Percentiles rank a stretch among this genome's conserved stretches.
These are phyloP conservation scores for Phaethon lepturus DNA, from an alignment of 2,113 vertebrate species.

Conservation along the genomic window DNA sequence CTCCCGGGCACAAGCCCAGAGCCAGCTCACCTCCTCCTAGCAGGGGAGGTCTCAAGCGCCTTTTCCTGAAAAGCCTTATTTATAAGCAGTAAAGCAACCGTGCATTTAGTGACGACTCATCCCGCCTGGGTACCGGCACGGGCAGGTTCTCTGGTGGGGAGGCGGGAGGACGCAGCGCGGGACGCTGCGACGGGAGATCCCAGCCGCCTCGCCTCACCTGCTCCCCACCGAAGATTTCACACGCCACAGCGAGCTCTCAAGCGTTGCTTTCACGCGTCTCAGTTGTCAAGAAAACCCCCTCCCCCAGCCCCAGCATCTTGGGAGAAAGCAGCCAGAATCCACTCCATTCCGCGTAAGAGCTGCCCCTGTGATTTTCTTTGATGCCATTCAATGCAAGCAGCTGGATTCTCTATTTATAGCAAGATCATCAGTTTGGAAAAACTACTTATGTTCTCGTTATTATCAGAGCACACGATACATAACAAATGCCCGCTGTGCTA, in stretches of 20 bases:
- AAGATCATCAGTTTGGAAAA: slow-evolving; percentile 47
- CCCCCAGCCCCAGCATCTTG: neutral
- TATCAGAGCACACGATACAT: slow-evolving; percentile 13
- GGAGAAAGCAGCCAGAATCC: slow-evolving; percentile 41
- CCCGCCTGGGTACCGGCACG: accelerated
- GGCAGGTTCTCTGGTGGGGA: neutral
- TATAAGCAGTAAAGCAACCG: neutral
- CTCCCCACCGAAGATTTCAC: neutral
- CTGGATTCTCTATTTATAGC: slow-evolving; percentile 71
- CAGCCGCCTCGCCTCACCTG: neutral
- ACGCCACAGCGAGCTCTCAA: accelerated
- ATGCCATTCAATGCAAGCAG: slow-evolving; percentile 59
- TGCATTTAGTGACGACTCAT: neutral
- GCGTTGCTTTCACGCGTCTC: neutral
- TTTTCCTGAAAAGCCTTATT: neutral
- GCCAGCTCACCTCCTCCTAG: neutral
- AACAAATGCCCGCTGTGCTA: neutral
- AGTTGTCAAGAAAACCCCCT: neutral
- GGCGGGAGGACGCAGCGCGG: neutral
- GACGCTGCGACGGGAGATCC: accelerated
- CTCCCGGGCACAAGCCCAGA: neutral
- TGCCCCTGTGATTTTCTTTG: slow-evolving; percentile 35
- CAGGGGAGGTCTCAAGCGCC: neutral
- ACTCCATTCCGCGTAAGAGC: slow-evolving; percentile 24
- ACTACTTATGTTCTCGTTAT: slow-evolving; percentile 4